Evolutionary conservation across 2,113 vertebrate genomes (phyloP).

Genomic region (Balaenoptera acutorostrata): DNA sequence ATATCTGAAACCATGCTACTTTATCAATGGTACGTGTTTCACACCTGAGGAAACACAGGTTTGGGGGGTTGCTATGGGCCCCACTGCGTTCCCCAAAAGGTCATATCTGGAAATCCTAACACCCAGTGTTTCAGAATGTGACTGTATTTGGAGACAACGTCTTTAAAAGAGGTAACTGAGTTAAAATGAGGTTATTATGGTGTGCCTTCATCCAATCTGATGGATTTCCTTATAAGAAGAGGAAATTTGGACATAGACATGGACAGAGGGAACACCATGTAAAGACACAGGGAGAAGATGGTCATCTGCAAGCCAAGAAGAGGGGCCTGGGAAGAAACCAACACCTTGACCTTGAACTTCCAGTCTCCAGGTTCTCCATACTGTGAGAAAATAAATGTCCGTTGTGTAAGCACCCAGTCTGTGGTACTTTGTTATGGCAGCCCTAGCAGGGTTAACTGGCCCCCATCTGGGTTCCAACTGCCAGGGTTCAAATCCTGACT

Average conservation of each 20-base stretch:
- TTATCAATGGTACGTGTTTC: not conserved
- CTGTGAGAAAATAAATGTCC: not conserved
- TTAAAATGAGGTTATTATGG: not conserved
- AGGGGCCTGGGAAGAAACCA: not conserved
- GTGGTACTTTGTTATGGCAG: not conserved
- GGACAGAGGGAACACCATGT: not conserved
- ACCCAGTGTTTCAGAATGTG: not conserved
- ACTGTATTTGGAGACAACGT: not conserved
- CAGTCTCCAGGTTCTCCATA: not conserved
- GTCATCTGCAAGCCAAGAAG: not conserved
- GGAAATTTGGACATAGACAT: not conserved
- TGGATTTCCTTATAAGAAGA: not conserved
- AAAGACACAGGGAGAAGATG: not conserved
- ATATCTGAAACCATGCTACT: not conserved
- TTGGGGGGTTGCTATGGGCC: not conserved
- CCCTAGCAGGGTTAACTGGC: not conserved
- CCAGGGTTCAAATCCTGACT: not conserved
- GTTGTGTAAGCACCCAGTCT: accelerated
- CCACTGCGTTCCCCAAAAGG: not conserved
- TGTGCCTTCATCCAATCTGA: not conserved
- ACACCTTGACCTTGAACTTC: not conserved
- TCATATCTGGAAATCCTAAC: not conserved
- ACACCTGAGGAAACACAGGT: not conserved
- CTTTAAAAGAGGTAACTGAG: not conserved
- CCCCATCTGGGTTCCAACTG: not conserved